phyloP scores from a whole-genome alignment of 2,113 vertebrate genomes.

The Aegypius monachus region DNA sequence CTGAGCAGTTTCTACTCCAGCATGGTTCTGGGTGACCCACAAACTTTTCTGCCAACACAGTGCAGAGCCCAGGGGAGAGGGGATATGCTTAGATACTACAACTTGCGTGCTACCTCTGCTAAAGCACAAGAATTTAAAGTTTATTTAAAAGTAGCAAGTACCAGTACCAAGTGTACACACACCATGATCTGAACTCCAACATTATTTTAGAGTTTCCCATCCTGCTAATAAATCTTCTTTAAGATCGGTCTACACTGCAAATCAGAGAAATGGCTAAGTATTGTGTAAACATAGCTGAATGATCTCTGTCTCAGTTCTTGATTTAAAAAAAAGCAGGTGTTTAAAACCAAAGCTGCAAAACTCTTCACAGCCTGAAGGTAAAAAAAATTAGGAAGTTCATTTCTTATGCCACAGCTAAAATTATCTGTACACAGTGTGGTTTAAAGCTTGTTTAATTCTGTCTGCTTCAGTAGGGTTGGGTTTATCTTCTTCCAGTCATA shows the following conservation, averaged over 20 bases:
- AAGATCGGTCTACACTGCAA: neutral
- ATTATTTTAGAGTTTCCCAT: neutral
- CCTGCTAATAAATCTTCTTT: neutral
- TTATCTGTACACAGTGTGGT: neutral
- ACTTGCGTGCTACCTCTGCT: neutral
- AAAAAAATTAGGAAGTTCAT: neutral
- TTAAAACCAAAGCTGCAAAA: neutral
- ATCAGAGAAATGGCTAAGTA: neutral
- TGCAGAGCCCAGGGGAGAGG: neutral
- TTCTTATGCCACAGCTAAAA: neutral
- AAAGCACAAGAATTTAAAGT: neutral
- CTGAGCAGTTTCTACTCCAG: neutral
- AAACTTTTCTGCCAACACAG: neutral
- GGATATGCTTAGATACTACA: neutral
- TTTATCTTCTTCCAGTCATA: neutral
- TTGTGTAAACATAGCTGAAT: neutral
- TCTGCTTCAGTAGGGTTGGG: fast-evolving
- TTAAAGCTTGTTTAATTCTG: neutral
- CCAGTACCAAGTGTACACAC: neutral
- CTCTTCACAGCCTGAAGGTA: neutral
- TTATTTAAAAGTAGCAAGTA: neutral
- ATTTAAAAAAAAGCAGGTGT: neutral
- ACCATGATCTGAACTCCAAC: neutral
- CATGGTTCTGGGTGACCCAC: fast-evolving
- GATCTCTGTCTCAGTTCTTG: neutral